Percentiles rank a stretch among this genome's conserved stretches.
phyloP scores from a whole-genome alignment of 2,888 invertebrate genomes.

The Ptychoptera albimana region DNA sequence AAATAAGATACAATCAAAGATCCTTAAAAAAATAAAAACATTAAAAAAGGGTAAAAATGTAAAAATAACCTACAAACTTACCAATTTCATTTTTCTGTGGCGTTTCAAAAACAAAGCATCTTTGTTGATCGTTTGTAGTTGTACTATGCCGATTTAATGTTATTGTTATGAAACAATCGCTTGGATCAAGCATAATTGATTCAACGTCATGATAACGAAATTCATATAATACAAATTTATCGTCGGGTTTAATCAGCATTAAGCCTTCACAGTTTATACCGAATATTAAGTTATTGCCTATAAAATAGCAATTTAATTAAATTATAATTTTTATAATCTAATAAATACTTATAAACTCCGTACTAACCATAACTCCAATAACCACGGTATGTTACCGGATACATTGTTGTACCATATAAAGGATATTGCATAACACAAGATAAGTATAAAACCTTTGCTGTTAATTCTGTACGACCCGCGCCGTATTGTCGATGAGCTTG shows the following conservation, averaged over 20 bases:
- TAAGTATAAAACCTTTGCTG: conserved; percentile 83
- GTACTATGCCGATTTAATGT: conserved; percentile 53
- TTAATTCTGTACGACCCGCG: conserved; percentile 76
- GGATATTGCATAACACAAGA: conserved; percentile 96
- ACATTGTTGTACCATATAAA: conserved; percentile 73
- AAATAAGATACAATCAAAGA: conserved; percentile 85
- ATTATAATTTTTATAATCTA: too few relatives aligned
- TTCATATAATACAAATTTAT: conserved; percentile 82
- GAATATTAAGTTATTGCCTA: conserved; percentile 42
- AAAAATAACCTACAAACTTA: too few relatives aligned
- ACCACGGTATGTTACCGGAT: conserved; percentile 81
- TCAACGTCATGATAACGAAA: conserved; percentile 84
- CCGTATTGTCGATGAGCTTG: conserved; percentile 85
- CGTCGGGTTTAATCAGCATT: conserved; percentile 77
- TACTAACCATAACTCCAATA: conserved; percentile 68
- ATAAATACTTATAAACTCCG: too few relatives aligned
- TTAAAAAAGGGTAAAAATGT: too few relatives aligned
- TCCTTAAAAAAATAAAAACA: too few relatives aligned
- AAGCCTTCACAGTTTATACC: conserved; percentile 86
- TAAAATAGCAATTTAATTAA: too few relatives aligned
- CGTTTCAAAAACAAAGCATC: conserved; percentile 88
- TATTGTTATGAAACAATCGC: conserved; percentile 82
- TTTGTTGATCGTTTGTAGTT: conserved; percentile 33
- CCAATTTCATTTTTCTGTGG: conserved; percentile 82
- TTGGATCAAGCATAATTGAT: conserved; percentile 78